Conservation (phyloP, 2,888 invertebrate species). For the Danaus chrysippus region DNA sequence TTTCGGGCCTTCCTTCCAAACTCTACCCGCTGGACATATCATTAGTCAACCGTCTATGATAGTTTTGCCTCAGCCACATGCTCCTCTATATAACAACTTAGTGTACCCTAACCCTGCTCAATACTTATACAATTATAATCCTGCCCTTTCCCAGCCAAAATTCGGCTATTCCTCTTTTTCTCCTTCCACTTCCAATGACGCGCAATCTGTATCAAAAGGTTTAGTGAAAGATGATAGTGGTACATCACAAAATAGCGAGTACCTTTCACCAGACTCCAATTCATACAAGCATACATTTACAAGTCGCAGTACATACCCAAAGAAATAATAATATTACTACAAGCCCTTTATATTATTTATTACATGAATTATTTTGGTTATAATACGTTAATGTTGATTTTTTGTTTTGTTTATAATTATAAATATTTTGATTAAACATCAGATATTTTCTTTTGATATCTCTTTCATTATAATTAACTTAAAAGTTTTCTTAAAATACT, state of each 20-base stretch:
- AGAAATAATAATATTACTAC: conserved; percentile 17
- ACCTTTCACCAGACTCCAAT: conserved; percentile 51
- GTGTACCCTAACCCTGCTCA: conserved; percentile 57
- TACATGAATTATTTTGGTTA: conserved; percentile 16
- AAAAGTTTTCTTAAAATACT: not conserved
- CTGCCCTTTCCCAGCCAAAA: conserved; percentile 57
- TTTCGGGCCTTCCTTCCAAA: conserved; percentile 50
- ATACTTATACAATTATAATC: conserved; percentile 64
- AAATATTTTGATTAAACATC: not conserved
- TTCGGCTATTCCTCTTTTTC: conserved; percentile 51
- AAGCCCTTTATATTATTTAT: conserved; percentile 21
- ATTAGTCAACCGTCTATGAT: conserved; percentile 63
- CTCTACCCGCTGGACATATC: conserved; percentile 49
- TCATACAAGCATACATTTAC: conserved; percentile 58
- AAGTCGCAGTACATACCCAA: conserved; percentile 41
- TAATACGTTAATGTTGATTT: conserved; percentile 15
- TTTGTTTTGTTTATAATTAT: conserved; percentile 25
- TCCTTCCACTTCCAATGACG: conserved; percentile 48
- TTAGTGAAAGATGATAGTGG: conserved; percentile 65
- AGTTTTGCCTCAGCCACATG: conserved; percentile 58
- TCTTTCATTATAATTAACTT: not conserved
- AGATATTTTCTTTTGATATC: not conserved
- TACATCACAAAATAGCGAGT: conserved; percentile 54
- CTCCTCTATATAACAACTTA: conserved; percentile 57
- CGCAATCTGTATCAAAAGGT: conserved; percentile 46